phyloP scores from a whole-genome alignment of 2,113 vertebrate species.

The Natator depressus region DNA sequence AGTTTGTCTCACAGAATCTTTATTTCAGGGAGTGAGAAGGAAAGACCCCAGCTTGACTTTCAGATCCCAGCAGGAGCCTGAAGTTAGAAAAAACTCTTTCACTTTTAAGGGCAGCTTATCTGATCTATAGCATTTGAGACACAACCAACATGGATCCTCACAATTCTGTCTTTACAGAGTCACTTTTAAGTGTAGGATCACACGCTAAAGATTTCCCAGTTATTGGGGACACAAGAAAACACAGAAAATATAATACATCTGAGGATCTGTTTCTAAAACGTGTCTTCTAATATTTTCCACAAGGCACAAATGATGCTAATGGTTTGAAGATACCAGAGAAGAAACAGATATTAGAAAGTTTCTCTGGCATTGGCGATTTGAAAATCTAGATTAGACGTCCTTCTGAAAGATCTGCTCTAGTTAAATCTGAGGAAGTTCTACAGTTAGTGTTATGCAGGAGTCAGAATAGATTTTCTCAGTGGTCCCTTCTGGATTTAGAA shows the following conservation, averaged over 20 bases:
- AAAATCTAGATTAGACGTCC: neutral
- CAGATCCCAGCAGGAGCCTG: neutral
- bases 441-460: neutral
- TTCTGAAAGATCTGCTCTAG: neutral
- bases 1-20: neutral
- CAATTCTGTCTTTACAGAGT: neutral
- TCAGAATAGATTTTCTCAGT: neutral
- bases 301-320: neutral
- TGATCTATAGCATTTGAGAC: neutral
- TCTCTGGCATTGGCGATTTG: neutral
- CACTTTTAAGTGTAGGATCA: neutral
- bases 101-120: neutral
- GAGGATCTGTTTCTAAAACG: neutral
- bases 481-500: neutral
- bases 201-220: neutral
- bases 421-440: neutral
- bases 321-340: neutral
- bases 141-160: neutral
- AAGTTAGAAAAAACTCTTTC: neutral
- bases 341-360: neutral
- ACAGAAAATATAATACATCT: neutral
- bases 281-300: neutral
- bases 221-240: neutral
- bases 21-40: neutral
- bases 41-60: neutral